Base-by-base conservation (phyloP, 1,140 invertebrate genomes). In the Camponotus floridanus region DNA sequence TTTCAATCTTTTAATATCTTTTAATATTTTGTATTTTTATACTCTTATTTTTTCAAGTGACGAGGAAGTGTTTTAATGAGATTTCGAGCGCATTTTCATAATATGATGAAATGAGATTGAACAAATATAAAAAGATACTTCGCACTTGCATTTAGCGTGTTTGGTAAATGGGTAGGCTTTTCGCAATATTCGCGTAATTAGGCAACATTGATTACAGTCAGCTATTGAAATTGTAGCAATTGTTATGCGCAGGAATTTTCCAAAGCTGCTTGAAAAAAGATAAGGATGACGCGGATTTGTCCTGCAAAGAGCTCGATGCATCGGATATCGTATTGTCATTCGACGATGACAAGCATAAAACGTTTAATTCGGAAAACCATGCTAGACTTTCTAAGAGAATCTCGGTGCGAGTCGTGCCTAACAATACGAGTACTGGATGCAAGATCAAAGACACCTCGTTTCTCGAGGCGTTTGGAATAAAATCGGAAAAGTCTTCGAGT, bases 381-480 rank as follows among this genome's bases (percentile, higher is more conserved):
- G 15, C 59, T 48, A 85, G 76, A 78, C 18, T 92, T 21, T 86
- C 79, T 39, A 87, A 74, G 64, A 86, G 88, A 55, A 90, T 93
- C 71, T 93, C 94, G 3, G 88, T 93, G 18, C 91, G 92, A 61
- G 92, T 94, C 45, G 92, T 94, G 39, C 92, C 91, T 45, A 89
- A 92, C 70, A 68, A 55, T 68, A 90, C 90, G 79, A 91, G 59
- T 8, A 83, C 87, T 9, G 79, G 88, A 9, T n/a, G 39, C 15
- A 70, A 87, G 6, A 81, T 91, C 4, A 65, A 92, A 67, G 92
- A 94, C 70, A 68, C 88, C 15, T 48, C 83, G 65, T 94, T 94
- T 79, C 88, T 93, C 26, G 87, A 93, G 81, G 92, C 83, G 51
- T 93, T 92, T 88, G 93, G 93, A 8, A 93, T 94, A 71, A 65